phyloP scores from a whole-genome alignment of 1,140 invertebrate genomes.

The Aethina tumida region DNA sequence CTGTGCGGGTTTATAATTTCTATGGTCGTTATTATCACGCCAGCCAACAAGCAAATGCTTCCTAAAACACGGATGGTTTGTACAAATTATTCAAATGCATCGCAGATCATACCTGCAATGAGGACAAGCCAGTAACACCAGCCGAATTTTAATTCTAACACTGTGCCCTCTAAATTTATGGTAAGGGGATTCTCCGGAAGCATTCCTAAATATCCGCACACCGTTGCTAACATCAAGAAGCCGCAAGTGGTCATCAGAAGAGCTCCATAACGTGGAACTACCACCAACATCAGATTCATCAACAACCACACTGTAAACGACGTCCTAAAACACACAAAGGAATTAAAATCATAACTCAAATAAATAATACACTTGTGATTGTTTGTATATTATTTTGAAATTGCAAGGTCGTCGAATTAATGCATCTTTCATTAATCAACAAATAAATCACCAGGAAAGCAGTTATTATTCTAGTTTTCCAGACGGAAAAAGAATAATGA shows the following conservation, averaged over 20 bases:
- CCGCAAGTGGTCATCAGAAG: conserved; percentile 80
- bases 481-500: no score
- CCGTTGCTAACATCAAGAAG: conserved; percentile 61
- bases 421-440: background rate
- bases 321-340: conserved; percentile 52
- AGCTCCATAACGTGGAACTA: conserved; percentile 87
- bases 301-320: conserved; percentile 83
- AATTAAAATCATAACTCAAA: conserved; percentile 7
- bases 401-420: background rate
- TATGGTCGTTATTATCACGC: conserved; percentile 66
- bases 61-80: conserved; percentile 44
- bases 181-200: conserved; percentile 70
- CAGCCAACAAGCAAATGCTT: conserved; percentile 59
- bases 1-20: conserved; percentile 82
- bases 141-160: conserved; percentile 71
- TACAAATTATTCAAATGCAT: background rate
- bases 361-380: background rate
- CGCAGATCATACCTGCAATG: conserved; percentile 57
- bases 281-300: conserved; percentile 83
- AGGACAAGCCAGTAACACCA: conserved; percentile 92
- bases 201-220: conserved; percentile 73
- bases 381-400: conserved; percentile 2
- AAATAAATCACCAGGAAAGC: no score
- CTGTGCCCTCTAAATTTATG: conserved; percentile 75
- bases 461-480: no score